Conservation (phyloP, 2,113 vertebrate genomes). For the Protomyctophum bolini region DNA sequence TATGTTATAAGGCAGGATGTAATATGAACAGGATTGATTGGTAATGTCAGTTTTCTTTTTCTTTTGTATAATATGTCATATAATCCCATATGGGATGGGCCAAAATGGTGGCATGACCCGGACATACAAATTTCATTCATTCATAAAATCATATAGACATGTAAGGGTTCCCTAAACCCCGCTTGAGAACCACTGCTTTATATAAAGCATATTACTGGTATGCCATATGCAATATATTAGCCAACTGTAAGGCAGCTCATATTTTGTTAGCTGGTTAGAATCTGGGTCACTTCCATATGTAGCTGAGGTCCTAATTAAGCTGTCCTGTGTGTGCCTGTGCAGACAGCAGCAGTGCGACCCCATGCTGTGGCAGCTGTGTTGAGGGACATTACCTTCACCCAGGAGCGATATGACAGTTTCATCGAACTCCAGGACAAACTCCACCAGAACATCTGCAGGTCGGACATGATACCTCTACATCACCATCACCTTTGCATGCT, state of each 20-base stretch:
- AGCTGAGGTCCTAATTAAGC: neutral
- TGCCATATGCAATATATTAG: too few relatives aligned
- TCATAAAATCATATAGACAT: too few relatives aligned
- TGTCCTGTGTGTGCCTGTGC: slow-evolving; percentile 19
- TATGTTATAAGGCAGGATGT: too few relatives aligned
- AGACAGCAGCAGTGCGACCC: slow-evolving; percentile 89
- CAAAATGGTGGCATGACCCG: too few relatives aligned
- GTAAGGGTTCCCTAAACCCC: neutral
- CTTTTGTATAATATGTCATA: too few relatives aligned
- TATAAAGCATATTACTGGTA: too few relatives aligned
- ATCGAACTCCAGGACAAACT: slow-evolving; percentile 98
- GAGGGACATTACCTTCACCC: slow-evolving; percentile 89
- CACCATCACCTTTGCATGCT: too few relatives aligned
- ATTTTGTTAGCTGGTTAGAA: neutral
- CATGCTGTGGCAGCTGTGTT: slow-evolving; percentile 93
- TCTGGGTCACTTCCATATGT: neutral
- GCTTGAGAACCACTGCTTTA: neutral
- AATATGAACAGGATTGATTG: too few relatives aligned
- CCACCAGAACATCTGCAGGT: slow-evolving; percentile 99
- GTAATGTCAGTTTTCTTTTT: too few relatives aligned
- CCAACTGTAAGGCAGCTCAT: too few relatives aligned
- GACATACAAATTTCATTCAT: too few relatives aligned
- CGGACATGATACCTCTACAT: slow-evolving; percentile 23
- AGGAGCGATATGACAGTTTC: slow-evolving; percentile 93
- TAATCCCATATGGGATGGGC: too few relatives aligned